These are phyloP conservation scores for Aegithalos caudatus DNA, from an alignment of 2,113 vertebrate species.

Conservation along the genomic window DNA sequence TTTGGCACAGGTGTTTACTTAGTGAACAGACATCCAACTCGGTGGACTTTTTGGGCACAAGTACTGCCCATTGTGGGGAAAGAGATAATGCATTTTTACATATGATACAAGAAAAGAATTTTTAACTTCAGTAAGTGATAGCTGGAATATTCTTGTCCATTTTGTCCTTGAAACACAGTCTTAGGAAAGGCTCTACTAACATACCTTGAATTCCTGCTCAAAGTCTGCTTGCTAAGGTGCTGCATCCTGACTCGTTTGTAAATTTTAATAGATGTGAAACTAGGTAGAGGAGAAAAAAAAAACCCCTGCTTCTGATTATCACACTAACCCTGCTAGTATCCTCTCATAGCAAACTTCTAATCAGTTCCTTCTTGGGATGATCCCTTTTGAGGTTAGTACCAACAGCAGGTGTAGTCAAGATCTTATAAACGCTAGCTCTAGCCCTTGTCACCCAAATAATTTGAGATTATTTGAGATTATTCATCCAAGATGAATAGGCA, in stretches of 20 bases:
- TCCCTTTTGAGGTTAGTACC: neutral
- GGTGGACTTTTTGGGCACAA: neutral
- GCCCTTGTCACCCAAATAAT: neutral
- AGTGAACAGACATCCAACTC: neutral
- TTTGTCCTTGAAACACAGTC: neutral
- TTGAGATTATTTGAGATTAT: too few relatives aligned
- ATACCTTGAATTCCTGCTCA: neutral
- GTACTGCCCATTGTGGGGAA: neutral
- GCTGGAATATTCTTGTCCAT: neutral
- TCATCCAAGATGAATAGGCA: neutral
- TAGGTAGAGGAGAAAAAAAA: neutral
- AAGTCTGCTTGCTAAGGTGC: neutral
- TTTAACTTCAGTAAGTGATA: neutral
- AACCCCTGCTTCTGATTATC: neutral
- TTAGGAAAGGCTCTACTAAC: neutral
- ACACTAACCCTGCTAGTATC: neutral
- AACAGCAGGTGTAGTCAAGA: neutral
- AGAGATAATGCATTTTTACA: neutral
- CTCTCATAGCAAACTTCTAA: neutral
- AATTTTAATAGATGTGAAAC: neutral
- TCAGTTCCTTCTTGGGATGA: neutral
- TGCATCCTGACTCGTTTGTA: neutral
- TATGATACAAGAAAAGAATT: neutral
- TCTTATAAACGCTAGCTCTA: neutral
- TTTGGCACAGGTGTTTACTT: neutral